phyloP scores from a whole-genome alignment of 2,113 vertebrate genomes.

The Spheniscus mendiculus region DNA sequence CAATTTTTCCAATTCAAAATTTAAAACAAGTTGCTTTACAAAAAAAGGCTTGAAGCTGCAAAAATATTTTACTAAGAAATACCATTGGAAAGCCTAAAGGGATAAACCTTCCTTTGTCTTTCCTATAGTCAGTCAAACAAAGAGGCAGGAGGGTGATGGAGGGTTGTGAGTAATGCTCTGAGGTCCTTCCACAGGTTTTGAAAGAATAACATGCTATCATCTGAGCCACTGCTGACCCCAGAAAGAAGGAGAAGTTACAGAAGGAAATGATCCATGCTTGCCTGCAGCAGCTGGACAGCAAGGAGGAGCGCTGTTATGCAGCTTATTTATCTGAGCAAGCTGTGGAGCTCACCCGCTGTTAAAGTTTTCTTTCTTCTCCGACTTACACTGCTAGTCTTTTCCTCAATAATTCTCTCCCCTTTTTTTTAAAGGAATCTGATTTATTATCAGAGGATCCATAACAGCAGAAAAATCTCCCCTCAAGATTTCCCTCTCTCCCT shows the following conservation, averaged over 20 bases:
- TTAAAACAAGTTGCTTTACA: neutral
- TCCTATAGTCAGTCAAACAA: neutral
- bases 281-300: neutral
- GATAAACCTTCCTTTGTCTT: neutral
- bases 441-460: slow-evolving; percentile 36
- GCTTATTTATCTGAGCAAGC: neutral
- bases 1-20: neutral
- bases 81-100: neutral
- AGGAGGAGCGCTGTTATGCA: neutral
- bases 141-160: neutral
- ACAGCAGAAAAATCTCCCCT: slow-evolving; percentile 41
- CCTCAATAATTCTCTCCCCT: neutral
- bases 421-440: neutral
- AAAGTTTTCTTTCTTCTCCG: neutral
- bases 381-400: neutral
- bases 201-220: neutral
- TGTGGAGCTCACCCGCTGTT: neutral
- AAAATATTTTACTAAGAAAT: slow-evolving; percentile 4
- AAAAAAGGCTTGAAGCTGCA: neutral
- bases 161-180: neutral
- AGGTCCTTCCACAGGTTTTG: neutral
- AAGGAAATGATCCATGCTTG: neutral
- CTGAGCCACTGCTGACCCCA: neutral
- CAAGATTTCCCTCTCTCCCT: neutral
- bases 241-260: neutral